A percentile compares a stretch with the other conserved stretches of the same genome.
These are phyloP conservation scores for Apoderus coryli DNA, from an alignment of 2,888 invertebrate species.

Conservation along the genomic window DNA sequence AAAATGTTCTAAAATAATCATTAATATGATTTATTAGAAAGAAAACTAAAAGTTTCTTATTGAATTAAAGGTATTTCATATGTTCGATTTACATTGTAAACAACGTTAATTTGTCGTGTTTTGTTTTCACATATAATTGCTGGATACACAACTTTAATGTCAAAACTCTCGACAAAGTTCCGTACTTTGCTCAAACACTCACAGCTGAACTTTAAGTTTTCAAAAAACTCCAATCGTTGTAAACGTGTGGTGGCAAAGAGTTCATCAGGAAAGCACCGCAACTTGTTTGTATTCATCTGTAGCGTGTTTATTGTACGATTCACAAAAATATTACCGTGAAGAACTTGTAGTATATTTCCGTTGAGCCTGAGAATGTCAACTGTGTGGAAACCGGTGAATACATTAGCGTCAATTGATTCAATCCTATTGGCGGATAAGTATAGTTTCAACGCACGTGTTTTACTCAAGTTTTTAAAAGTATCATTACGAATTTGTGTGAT, in stretches of 20 bases:
- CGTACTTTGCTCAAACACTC: constrained; percentile 22
- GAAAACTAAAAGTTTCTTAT: no score
- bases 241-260: constrained; percentile 16
- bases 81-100: constrained; percentile 22
- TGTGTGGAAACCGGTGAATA: constrained; percentile 17
- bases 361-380: constrained; percentile 22
- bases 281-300: constrained; percentile 22
- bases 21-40: no score
- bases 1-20: no score
- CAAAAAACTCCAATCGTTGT: constrained; percentile 20
- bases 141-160: constrained; percentile 21
- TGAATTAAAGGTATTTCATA: constrained; percentile 20
- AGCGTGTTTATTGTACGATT: constrained; percentile 21
- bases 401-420: constrained; percentile 19
- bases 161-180: constrained; percentile 19
- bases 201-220: constrained; percentile 23
- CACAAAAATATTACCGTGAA: constrained; percentile 19
- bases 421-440: constrained; percentile 24
- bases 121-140: constrained; percentile 22
- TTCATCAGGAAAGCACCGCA: constrained; percentile 23
- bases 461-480: constrained; percentile 22
- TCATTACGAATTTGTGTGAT: constrained; percentile 20
- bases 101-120: constrained; percentile 19
- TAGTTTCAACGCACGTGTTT: constrained; percentile 20
- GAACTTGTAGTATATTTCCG: constrained; percentile 20